phyloP scores from a whole-genome alignment of 2,113 vertebrate species.

The Sander lucioperca region DNA sequence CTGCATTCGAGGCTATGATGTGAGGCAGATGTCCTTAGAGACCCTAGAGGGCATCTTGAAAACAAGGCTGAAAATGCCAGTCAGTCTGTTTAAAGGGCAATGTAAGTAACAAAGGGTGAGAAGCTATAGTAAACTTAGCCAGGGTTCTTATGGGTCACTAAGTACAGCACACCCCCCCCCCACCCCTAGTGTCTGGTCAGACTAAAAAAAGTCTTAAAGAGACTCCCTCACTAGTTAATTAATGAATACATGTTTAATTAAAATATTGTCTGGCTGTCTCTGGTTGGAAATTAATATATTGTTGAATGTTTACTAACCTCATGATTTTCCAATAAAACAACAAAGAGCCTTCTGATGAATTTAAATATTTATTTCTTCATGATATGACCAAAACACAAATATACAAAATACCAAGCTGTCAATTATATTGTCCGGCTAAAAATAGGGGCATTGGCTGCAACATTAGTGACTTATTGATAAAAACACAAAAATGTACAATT shows the following conservation, averaged over 20 bases:
- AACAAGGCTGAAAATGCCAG: neutral
- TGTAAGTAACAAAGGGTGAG: slow-evolving; percentile 5
- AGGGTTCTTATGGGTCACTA: neutral
- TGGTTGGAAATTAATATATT: neutral
- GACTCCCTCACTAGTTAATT: too few species aligned
- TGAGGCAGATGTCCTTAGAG: slow-evolving; percentile 11
- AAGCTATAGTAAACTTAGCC: neutral
- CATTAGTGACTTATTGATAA: slow-evolving; percentile 51
- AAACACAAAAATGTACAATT: slow-evolving; percentile 60
- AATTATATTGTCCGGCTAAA: slow-evolving; percentile 42
- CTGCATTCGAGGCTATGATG: slow-evolving; percentile 56
- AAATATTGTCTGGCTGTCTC: neutral
- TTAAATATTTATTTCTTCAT: slow-evolving; percentile 68
- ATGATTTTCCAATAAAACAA: slow-evolving; percentile 12
- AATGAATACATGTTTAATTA: too few species aligned
- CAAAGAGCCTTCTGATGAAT: slow-evolving; percentile 12
- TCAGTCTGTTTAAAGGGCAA: neutral
- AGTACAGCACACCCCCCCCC: neutral
- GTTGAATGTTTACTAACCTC: neutral
- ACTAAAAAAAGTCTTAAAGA: too few species aligned
- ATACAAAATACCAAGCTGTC: slow-evolving; percentile 74
- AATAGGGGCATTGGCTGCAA: slow-evolving; percentile 43
- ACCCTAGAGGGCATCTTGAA: neutral
- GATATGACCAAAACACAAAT: slow-evolving; percentile 66
- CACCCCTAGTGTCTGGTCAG: too few species aligned